These are phyloP conservation scores for Drosophila cracens DNA, from an alignment of 2,888 invertebrate species.

Conservation along the genomic window DNA sequence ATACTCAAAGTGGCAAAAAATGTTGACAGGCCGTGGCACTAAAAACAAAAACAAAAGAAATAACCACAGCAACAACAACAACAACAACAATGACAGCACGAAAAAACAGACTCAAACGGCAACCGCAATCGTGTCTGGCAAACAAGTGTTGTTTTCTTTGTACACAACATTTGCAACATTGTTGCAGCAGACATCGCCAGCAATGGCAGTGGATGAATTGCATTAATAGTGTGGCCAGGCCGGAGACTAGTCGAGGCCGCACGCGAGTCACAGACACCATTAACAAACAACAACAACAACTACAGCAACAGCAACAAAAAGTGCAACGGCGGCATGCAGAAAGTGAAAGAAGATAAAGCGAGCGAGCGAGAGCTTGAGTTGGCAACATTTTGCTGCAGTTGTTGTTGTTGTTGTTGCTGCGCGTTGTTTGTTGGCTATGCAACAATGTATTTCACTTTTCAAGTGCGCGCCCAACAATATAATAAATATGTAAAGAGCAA, in stretches of 20 bases:
- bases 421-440: conserved; percentile 25
- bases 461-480: conserved; percentile 45
- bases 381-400: conserved; percentile 42
- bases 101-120: conserved; percentile 12
- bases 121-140: conserved; percentile 54
- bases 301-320: conserved; percentile 29
- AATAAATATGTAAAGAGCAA: conserved; percentile 11
- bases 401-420: conserved; percentile 2
- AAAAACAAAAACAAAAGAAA: conserved; percentile 20
- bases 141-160: conserved; percentile 40
- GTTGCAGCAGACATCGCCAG: conserved; percentile 59
- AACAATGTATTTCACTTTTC: conserved; percentile 49
- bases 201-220: conserved; percentile 73
- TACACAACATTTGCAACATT: conserved; percentile 58
- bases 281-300: conserved; percentile 33
- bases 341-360: conserved; percentile 75
- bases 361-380: conserved; percentile 59
- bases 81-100: conserved; percentile 8
- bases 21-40: conserved; percentile 61
- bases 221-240: conserved; percentile 62
- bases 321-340: conserved; percentile 55
- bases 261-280: conserved; percentile 25
- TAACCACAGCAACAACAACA: conserved; percentile 10
- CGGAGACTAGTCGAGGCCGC: conserved; percentile 53
- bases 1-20: conserved; percentile 68